These are phyloP conservation scores for Drosophila glabriapex DNA, from an alignment of 2,888 invertebrate genomes.

Conservation along the genomic window DNA sequence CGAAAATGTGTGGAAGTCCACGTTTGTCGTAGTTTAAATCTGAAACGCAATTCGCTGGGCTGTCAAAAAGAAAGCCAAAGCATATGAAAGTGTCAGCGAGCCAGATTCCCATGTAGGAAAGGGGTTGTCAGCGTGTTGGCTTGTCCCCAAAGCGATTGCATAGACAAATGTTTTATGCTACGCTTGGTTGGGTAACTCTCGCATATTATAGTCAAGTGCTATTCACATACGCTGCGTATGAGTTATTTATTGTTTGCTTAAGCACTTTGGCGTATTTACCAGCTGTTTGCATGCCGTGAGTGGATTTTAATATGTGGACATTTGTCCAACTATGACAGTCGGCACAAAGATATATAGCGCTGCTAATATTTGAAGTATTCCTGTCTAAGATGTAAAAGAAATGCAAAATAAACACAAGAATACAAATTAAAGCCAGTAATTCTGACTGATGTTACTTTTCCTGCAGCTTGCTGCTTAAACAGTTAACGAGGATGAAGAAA, in stretches of 20 bases:
- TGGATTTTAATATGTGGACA: background rate
- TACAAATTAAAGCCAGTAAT: background rate
- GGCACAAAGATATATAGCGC: background rate
- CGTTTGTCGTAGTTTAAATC: constrained; percentile 1
- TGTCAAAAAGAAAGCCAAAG: constrained; percentile 2
- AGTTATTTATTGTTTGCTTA: constrained; percentile 2
- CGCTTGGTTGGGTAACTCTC: background rate
- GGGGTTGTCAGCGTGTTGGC: background rate
- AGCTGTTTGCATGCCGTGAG: constrained; percentile 2
- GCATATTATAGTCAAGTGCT: background rate
- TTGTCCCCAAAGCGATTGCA: constrained; percentile 1
- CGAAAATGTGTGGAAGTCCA: background rate
- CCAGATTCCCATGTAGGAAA: background rate
- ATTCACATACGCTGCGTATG: constrained; percentile 5
- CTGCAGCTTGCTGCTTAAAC: background rate
- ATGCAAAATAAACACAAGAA: background rate
- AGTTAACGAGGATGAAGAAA: background rate
- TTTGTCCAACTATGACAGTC: background rate
- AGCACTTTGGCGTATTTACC: background rate
- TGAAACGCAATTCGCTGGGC: background rate
- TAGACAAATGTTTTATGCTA: constrained; percentile 2
- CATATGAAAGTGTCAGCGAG: background rate
- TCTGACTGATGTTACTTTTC: background rate
- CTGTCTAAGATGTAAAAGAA: background rate
- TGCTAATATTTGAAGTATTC: background rate